A percentile compares a stretch with the other conserved stretches of the same genome.
phyloP scores from a whole-genome alignment of 35 echinoderm and acorn worm species.

The Ophioderma brevispina region DNA sequence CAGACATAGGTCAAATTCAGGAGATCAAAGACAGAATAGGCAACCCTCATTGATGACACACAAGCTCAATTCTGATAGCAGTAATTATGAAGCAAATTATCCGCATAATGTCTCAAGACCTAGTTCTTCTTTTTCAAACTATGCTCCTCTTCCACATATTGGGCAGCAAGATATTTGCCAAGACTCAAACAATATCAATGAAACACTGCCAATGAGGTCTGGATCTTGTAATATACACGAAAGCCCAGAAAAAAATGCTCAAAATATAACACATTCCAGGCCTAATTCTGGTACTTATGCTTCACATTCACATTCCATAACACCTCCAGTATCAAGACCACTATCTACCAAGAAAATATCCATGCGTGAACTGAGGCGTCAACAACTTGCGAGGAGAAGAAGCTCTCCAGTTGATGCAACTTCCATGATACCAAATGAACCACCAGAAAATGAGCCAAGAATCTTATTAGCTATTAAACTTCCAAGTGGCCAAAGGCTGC shows the following conservation, averaged over 20 bases:
- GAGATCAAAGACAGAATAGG: not conserved
- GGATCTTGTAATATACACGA: too few species aligned
- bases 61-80: not conserved
- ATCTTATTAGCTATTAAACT: slow-evolving; percentile 63
- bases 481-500: slow-evolving; percentile 64
- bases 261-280: not conserved
- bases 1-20: not conserved
- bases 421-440: not conserved
- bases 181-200: too few species aligned
- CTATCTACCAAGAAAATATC: slow-evolving; percentile 43
- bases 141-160: slow-evolving; percentile 46
- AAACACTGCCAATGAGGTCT: too few species aligned
- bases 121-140: slow-evolving; percentile 42
- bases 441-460: slow-evolving; percentile 9
- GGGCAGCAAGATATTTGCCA: slow-evolving; percentile 1
- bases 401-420: slow-evolving; percentile 3
- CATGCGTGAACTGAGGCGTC: slow-evolving; percentile 36
- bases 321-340: not conserved
- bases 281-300: not conserved
- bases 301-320: not conserved
- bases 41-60: not conserved
- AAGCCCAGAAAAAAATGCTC: not conserved
- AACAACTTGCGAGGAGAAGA: slow-evolving; percentile 59
- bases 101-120: slow-evolving; percentile 19
- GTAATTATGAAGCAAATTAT: not conserved